Base-by-base conservation (phyloP, 2,888 invertebrate species). In the Catocala nupta region DNA sequence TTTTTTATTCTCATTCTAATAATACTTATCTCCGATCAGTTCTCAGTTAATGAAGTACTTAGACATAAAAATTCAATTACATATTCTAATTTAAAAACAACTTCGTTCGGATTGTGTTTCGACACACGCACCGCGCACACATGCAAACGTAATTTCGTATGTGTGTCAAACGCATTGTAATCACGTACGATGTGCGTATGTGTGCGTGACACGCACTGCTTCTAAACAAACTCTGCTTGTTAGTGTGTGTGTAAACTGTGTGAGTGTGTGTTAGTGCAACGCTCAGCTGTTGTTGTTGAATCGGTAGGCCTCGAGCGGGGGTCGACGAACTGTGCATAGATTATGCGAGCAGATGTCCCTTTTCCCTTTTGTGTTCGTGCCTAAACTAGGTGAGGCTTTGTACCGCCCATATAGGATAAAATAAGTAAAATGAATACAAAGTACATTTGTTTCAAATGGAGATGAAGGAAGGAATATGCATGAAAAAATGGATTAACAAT, bases 211-310 rank as follows among this genome's bases (percentile, higher is more conserved):
- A 59, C 51, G 58, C 59, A 59, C 43, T 51, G 49, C 43, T 49
- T 64, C 58, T 60, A 63, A 69, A 58, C 54, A 62, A 55, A 59
- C 34, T 55, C 50, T 64, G 64, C 48, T 50, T 42, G 47, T 50
- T 13, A 53, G 59, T 52, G 63, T 57, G 61, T 59, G 62, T 57
- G 65, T 65, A 68, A 59, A 13, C 44, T 73, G 74, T 55, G 43
- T 71, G 74, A 79, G 81, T 74, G 77, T 78, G 82, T 75, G 82
- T 66, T 55, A 61, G 76, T 82, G 85, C 78, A 82, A 70, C 65
- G 76, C 89, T 90, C 90, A 90, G 90, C 91, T 90, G 92, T 87
- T 89, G 82, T 86, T 86, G 88, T 86, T 83, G 74, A 78, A 85
- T 84, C 82, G 84, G 84, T 78, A 86, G 90, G 89, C 89, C 90